Percentiles rank a stretch among this genome's conserved stretches.
Evolutionary conservation across 2,113 vertebrate species (phyloP).

Genomic region (Microtus richardsoni): DNA sequence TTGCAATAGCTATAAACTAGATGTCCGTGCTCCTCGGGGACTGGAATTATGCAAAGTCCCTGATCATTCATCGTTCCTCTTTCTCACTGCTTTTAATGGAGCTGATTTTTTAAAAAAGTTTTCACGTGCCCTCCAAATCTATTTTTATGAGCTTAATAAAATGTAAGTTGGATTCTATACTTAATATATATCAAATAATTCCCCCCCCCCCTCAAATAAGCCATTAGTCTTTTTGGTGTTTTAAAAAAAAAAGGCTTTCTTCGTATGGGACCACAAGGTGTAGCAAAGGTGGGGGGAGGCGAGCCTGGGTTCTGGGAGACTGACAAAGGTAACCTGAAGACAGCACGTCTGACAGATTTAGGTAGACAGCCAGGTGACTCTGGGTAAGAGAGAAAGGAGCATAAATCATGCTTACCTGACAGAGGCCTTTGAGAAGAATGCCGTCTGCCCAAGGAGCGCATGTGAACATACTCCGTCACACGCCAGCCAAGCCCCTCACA

Average conservation of each 20-base stretch:
- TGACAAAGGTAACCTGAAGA: slow-evolving; percentile 20
- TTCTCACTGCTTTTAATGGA: neutral
- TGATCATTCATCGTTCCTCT: neutral
- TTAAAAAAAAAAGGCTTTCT: neutral
- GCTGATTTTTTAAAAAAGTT: neutral
- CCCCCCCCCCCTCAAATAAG: neutral
- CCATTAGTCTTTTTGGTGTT: slow-evolving; percentile 6
- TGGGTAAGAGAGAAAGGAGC: neutral
- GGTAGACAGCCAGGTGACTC: slow-evolving; percentile 24
- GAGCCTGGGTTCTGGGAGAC: neutral
- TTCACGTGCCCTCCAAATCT: neutral
- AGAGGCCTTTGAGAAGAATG: slow-evolving; percentile 30
- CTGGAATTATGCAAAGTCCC: neutral
- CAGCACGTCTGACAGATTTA: neutral
- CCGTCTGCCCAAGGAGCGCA: neutral
- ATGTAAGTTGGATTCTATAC: neutral
- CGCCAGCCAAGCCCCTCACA: neutral
- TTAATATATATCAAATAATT: neutral
- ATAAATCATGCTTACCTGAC: slow-evolving; percentile 15
- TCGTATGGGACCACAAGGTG: neutral
- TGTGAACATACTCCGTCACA: neutral
- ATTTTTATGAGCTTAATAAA: slow-evolving; percentile 18
- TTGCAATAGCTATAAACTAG: neutral
- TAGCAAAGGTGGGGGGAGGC: neutral
- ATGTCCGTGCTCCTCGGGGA: neutral